A percentile compares a stretch with the other conserved stretches of the same genome.
These are phyloP conservation scores for Lordiphosa collinella DNA, from an alignment of 1,140 invertebrate genomes.

Conservation along the genomic window DNA sequence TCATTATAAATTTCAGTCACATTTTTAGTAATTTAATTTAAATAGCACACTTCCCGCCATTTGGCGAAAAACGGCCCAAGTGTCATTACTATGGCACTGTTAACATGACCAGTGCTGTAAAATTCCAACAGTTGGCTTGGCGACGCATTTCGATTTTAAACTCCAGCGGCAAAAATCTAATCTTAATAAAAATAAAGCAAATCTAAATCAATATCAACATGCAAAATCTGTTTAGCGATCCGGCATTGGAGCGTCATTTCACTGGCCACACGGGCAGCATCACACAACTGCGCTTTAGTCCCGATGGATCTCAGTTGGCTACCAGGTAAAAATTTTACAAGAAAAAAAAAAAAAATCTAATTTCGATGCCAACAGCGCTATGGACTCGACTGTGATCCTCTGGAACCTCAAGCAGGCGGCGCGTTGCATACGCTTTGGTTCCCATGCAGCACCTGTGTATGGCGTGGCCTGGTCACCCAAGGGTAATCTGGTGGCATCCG, in stretches of 20 bases:
- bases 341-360: too few relatives aligned
- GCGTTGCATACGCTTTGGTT: slow-evolving; percentile 85
- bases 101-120: too few relatives aligned
- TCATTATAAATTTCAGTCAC: too few relatives aligned
- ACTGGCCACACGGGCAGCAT: slow-evolving; percentile 88
- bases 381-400: slow-evolving; percentile 88
- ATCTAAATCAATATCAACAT: slow-evolving; percentile 9
- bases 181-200: not conserved
- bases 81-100: too few relatives aligned
- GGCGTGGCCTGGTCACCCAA: slow-evolving; percentile 88
- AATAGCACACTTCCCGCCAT: too few relatives aligned
- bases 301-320: slow-evolving; percentile 86
- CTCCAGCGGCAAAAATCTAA: slow-evolving; percentile 10
- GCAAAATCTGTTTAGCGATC: slow-evolving; percentile 79
- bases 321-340: too few relatives aligned
- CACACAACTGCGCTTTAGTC: slow-evolving; percentile 88
- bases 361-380: too few relatives aligned
- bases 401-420: slow-evolving; percentile 87
- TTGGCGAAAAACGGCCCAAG: too few relatives aligned
- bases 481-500: slow-evolving; percentile 90
- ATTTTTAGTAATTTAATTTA: too few relatives aligned
- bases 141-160: slow-evolving; percentile 33
- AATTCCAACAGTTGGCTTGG: slow-evolving; percentile 1
- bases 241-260: slow-evolving; percentile 87
- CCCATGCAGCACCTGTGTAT: slow-evolving; percentile 84